phyloP scores from a whole-genome alignment of 2,888 invertebrate species.

The Toxonevra muliebris region DNA sequence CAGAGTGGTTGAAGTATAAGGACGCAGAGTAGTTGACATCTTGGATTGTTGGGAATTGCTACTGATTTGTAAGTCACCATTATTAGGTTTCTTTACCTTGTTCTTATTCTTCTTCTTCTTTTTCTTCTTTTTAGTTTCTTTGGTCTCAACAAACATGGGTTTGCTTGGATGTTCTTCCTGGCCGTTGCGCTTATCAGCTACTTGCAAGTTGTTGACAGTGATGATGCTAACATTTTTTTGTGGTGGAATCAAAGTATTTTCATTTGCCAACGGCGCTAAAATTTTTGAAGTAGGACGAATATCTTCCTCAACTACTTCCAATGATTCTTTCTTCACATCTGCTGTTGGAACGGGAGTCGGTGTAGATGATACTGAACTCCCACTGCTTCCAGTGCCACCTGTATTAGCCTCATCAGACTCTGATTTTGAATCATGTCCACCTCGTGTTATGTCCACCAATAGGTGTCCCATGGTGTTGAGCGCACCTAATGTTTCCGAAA shows the following conservation, averaged over 20 bases:
- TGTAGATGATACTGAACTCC: conserved; percentile 6
- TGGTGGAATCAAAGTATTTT: conserved; percentile 42
- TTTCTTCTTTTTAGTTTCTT: conserved; percentile 59
- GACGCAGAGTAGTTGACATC: conserved; percentile 55
- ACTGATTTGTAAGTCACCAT: background rate
- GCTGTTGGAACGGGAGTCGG: conserved; percentile 26
- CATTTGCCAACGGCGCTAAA: conserved; percentile 33
- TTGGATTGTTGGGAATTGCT: conserved; percentile 40
- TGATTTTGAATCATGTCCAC: conserved; percentile 55
- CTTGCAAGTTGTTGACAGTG: conserved; percentile 40
- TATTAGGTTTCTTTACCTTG: conserved; percentile 56
- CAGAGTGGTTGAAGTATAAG: conserved; percentile 42
- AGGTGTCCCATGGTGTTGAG: conserved; percentile 87
- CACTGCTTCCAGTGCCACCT: background rate
- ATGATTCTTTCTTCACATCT: background rate
- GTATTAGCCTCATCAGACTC: conserved; percentile 26
- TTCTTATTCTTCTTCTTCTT: conserved; percentile 60
- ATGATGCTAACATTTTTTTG: conserved; percentile 3
- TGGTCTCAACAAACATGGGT: conserved; percentile 59
- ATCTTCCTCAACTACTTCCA: background rate
- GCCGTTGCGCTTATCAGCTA: conserved; percentile 52
- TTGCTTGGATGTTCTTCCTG: conserved; percentile 40
- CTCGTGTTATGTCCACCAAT: conserved; percentile 81
- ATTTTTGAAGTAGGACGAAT: conserved; percentile 37
- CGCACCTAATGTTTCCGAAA: conserved; percentile 77